These are phyloP conservation scores for Aphis craccivora DNA, from an alignment of 1,140 invertebrate species.

Conservation along the genomic window DNA sequence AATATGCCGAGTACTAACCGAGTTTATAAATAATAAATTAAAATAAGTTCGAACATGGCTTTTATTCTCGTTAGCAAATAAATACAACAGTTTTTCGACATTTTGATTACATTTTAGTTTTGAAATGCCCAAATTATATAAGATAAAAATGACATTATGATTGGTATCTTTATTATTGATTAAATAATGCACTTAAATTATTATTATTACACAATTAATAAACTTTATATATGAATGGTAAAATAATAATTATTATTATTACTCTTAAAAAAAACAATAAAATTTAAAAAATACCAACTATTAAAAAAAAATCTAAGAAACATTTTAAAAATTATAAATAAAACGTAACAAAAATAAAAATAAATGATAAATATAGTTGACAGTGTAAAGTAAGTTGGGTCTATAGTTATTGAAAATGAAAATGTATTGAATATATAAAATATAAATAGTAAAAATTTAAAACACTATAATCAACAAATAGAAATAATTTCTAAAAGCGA, in stretches of 20 bases:
- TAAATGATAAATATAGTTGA: background rate
- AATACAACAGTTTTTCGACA: background rate
- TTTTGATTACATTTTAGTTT: conserved; percentile 27
- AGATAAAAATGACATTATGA: background rate
- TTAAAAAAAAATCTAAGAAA: background rate
- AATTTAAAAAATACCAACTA: background rate
- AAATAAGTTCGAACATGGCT: background rate
- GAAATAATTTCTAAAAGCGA: background rate
- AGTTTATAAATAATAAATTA: background rate
- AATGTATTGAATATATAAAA: background rate
- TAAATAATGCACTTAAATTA: conserved; percentile 2
- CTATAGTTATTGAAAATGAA: conserved; percentile 2
- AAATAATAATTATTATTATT: too few relatives aligned
- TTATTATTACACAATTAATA: background rate
- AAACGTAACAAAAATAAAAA: conserved; percentile 1
- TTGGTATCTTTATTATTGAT: background rate
- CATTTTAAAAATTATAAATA: background rate
- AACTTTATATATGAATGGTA: background rate
- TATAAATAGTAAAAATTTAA: background rate
- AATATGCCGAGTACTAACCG: background rate
- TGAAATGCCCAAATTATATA: background rate
- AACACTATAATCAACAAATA: background rate
- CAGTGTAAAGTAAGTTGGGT: background rate
- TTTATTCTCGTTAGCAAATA: background rate
- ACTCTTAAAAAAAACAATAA: background rate